Evolutionary conservation across 2,888 invertebrate species (phyloP).

Genomic region (Rhamphomyia laevipes): DNA sequence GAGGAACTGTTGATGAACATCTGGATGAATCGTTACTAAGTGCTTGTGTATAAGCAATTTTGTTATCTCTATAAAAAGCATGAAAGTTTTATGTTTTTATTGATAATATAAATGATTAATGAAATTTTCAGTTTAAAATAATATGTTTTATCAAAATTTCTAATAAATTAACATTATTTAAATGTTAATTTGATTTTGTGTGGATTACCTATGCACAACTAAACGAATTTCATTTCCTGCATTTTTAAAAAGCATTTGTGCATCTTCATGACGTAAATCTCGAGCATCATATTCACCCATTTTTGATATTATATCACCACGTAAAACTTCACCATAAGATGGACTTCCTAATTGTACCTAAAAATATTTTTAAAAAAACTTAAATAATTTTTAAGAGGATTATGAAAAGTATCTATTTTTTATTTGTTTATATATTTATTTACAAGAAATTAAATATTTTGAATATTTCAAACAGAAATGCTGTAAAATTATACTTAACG

Average conservation of each 20-base stretch:
- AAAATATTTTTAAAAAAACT: slow-evolving; percentile 20
- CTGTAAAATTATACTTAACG: too few relatives aligned
- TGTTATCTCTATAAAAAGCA: slow-evolving; percentile 29
- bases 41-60: slow-evolving; percentile 36
- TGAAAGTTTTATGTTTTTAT: not conserved
- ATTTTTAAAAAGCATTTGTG: slow-evolving; percentile 75
- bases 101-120: not conserved
- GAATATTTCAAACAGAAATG: too few relatives aligned
- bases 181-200: too few relatives aligned
- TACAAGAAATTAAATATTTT: too few relatives aligned
- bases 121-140: too few relatives aligned
- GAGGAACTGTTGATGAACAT: slow-evolving; percentile 36
- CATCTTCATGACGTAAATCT: slow-evolving; percentile 81
- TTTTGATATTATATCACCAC: slow-evolving; percentile 84
- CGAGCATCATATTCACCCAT: slow-evolving; percentile 82
- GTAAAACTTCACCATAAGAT: slow-evolving; percentile 69
- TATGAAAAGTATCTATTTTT: too few relatives aligned
- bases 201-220: slow-evolving; percentile 64
- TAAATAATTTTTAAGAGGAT: not conserved
- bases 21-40: slow-evolving; percentile 42
- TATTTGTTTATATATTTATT: too few relatives aligned
- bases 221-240: slow-evolving; percentile 67
- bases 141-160: too few relatives aligned
- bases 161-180: too few relatives aligned
- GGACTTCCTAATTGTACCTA: slow-evolving; percentile 83